Percentiles rank a stretch among this genome's conserved stretches.
phyloP scores from a whole-genome alignment of 2,113 vertebrate genomes.

The Oryzias celebensis region DNA sequence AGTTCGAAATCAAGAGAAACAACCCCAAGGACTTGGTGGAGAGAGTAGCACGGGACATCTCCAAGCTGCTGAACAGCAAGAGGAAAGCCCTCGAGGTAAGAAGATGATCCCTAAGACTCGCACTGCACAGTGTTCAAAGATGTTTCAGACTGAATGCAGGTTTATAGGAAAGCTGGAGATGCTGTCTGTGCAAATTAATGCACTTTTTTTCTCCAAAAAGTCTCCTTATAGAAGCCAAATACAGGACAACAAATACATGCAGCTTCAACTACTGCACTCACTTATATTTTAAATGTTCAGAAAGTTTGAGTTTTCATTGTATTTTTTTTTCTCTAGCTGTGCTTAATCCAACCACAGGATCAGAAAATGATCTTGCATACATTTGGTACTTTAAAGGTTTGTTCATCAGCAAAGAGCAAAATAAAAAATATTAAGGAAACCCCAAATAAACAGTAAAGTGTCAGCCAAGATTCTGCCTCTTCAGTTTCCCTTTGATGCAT shows the following conservation, averaged over 20 bases:
- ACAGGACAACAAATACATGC: neutral
- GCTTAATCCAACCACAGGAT: neutral
- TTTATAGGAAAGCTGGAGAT: neutral
- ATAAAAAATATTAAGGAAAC: neutral
- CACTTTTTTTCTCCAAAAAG: neutral
- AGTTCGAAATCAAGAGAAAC: constrained; percentile 94
- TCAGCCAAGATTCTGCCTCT: too few relatives aligned
- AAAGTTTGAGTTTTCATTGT: too few relatives aligned
- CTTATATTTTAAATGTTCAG: neutral
- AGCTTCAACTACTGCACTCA: neutral
- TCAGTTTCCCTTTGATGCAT: too few relatives aligned
- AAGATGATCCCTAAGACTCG: neutral
- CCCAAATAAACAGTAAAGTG: too few relatives aligned
- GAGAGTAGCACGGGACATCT: constrained; percentile 92
- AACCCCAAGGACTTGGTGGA: constrained; percentile 93
- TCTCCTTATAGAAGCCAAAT: neutral
- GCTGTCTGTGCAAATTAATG: neutral
- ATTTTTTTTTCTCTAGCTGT: neutral
- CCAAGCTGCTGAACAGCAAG: constrained; percentile 93
- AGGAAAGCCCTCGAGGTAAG: constrained; percentile 96
- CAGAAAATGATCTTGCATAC: neutral
- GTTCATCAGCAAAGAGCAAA: neutral
- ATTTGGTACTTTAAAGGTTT: neutral
- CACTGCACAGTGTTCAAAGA: neutral
- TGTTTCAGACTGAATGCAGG: constrained; percentile 1